Base-by-base conservation (phyloP, 1,140 invertebrate species). In the Ostrea denselamellosa region DNA sequence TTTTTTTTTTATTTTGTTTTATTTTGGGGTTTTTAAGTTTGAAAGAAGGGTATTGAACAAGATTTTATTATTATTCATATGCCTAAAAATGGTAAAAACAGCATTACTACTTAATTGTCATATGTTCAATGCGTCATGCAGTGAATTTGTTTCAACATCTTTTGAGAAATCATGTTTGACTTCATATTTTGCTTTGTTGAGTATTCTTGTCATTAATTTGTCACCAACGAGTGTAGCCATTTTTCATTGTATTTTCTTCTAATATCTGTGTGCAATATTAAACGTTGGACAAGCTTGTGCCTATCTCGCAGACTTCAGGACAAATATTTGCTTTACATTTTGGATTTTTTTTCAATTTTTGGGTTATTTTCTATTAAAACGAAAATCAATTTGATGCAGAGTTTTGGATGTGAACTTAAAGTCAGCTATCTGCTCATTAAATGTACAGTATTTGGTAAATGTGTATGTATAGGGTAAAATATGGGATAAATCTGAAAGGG, bases 211-310 rank as follows among this genome's bases (percentile, higher is more conserved):
- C 68, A 77, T 62, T 62, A 62, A 62, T 77, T 17, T 77, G 68
- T 77, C 68, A 77, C 68, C 68, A 77, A 77, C 28, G 68, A 77
- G 68, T 77, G 68, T 77, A 77, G 68, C 68, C 68, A 77, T 77
- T 77, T 77, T 77, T 77, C 68, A 77, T 77, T 77, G 68, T 77
- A 77, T 77, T 77, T 77, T 77, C 68, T 77, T 77, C 68, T 77
- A 77, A 77, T 77, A 77, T 77, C 68, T 77, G 68, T 77, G 68
- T 77, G 68, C 68, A 77, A 77, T 77, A 77, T 77, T 77, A 77
- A 77, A 77, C 68, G 68, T 77, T 77, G 68, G 68, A 77, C 68
- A 77, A 77, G 68, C 68, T 25, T 77, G 68, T 77, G 68, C 68
- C 68, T 77, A 77, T 77, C 68, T 77, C 68, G 68, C 68, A 77